Base-by-base conservation (phyloP, 1,140 invertebrate genomes). In the Chironomus tepperi region DNA sequence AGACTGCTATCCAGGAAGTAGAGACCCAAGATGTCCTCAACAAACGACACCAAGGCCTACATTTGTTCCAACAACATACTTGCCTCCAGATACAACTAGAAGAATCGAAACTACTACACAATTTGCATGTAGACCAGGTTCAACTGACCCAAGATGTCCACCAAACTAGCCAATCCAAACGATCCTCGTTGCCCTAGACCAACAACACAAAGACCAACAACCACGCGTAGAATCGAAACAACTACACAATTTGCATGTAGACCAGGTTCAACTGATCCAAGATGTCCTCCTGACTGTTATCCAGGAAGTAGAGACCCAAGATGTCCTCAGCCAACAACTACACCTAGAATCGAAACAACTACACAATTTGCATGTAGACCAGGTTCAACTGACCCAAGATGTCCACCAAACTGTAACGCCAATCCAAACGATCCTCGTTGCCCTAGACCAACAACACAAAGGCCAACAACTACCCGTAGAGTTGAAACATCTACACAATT, bases 311-410 rank as follows among this genome's bases (percentile, higher is more conserved):
- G 15, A 65, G n/a, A 7, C 7, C 10, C 65, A 67, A 12, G 7
- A n/a, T 7, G 65, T 2, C 15, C 65, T 18, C n/a, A 19, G 18
- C n/a, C 65, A 16, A 8, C 76, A 77, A 42, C 72, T 21, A 72
- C 70, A 19, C 15, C 3, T 70, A 12, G 16, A 24, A 70, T 18
- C 16, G 8, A 18, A 70, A 12, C 67, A 12, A 72, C 47, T 8
- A 43, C 75, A 24, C 42, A 75, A 64, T 76, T 78, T 12, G 74
- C 72, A 34, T 82, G 78, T 74, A 81, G 79, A 73, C 81, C 79
- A 12, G 81, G 81, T 19, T 77, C 75, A 12, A 77, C 77, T 15
- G 82, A 84, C 75, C 80, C 83, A 6, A 75, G 78, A 24, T 84
- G 84, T 74, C 79, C 79, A 0, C 82, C 82, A 21, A 82, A 82